These are phyloP conservation scores for Nasonia oneida DNA, from an alignment of 2,888 invertebrate species.

Conservation along the genomic window DNA sequence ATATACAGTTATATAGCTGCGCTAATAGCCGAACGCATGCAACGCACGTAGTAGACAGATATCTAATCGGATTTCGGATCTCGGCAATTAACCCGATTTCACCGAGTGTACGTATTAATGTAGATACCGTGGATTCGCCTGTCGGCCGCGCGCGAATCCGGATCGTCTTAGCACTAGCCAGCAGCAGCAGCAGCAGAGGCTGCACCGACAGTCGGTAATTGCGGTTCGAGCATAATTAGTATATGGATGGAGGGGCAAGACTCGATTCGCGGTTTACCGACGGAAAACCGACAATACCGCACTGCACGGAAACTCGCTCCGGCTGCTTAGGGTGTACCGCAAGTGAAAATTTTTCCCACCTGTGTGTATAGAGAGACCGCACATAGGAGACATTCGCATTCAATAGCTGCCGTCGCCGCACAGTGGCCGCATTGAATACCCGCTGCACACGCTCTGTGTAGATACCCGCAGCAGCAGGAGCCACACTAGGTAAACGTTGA, in stretches of 20 bases:
- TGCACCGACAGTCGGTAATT: conserved; percentile 41
- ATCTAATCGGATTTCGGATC: conserved; percentile 48
- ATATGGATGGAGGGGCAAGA: not conserved
- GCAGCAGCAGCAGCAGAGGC: not conserved
- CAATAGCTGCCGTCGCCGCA: not conserved
- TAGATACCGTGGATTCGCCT: not conserved
- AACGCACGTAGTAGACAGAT: conserved; percentile 11
- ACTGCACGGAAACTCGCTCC: not conserved
- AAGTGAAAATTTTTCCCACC: conserved; percentile 19
- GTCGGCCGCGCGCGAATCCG: not conserved
- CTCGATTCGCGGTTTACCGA: conserved; percentile 49
- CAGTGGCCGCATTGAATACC: conserved; percentile 6
- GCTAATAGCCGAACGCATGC: conserved; percentile 29
- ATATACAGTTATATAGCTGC: no score
- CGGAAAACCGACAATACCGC: conserved; percentile 36
- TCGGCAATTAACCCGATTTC: conserved; percentile 51
- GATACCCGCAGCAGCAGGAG: not conserved
- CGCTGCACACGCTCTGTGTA: not conserved
- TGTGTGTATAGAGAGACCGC: not conserved
- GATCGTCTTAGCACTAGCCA: conserved; percentile 40
- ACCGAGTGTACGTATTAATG: conserved; percentile 30
- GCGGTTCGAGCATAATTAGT: conserved; percentile 50
- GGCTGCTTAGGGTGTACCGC: not conserved
- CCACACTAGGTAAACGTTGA: conserved; percentile 26
- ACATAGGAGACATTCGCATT: not conserved